phyloP scores from a whole-genome alignment of 2,888 invertebrate species.

The Dendrolimus houi region DNA sequence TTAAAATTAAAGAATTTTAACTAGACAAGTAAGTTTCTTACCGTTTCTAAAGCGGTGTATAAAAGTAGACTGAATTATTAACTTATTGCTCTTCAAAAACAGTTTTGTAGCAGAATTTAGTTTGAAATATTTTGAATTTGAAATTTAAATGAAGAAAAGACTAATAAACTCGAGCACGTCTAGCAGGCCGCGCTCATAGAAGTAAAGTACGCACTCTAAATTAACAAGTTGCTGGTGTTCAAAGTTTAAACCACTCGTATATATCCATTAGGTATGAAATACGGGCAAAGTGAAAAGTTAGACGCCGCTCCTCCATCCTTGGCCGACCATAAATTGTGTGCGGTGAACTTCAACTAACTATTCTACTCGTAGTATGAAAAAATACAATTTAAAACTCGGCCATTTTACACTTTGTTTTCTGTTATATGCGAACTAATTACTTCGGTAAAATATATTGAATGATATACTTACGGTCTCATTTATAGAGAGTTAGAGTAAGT shows the following conservation, averaged over 20 bases:
- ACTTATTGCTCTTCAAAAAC: too few relatives aligned
- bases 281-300: slow-evolving; percentile 72
- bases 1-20: too few relatives aligned
- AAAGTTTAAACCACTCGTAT: slow-evolving; percentile 60
- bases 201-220: slow-evolving; percentile 57
- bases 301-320: slow-evolving; percentile 64
- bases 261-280: slow-evolving; percentile 72
- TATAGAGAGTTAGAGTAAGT: too few relatives aligned
- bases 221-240: slow-evolving; percentile 46
- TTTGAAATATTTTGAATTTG: too few relatives aligned
- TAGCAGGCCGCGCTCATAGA: slow-evolving; percentile 16
- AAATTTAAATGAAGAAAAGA: too few relatives aligned
- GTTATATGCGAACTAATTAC: background rate
- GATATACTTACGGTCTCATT: too few relatives aligned
- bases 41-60: too few relatives aligned
- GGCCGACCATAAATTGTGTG: slow-evolving; percentile 67
- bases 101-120: too few relatives aligned
- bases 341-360: slow-evolving; percentile 46
- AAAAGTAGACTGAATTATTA: too few relatives aligned
- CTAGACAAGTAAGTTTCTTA: too few relatives aligned
- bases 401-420: background rate
- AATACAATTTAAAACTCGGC: background rate
- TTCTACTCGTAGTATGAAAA: background rate
- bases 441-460: background rate
- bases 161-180: background rate